These are phyloP conservation scores for Ochotona curzoniae DNA, from an alignment of 2,113 vertebrate genomes.

Conservation along the genomic window DNA sequence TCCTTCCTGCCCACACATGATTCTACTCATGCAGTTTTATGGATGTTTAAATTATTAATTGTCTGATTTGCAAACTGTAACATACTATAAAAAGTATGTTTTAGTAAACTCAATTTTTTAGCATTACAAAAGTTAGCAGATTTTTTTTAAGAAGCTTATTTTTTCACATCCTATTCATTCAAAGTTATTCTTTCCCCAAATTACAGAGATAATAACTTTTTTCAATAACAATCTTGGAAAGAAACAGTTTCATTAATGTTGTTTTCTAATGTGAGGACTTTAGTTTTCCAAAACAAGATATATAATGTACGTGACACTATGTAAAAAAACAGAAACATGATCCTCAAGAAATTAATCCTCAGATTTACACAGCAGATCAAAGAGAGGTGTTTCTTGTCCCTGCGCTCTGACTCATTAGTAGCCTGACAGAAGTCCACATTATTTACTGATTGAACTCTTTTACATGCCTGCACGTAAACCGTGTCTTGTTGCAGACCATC, in stretches of 20 bases:
- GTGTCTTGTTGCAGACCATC: no score
- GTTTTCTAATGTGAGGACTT: neutral
- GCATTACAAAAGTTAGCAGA: neutral
- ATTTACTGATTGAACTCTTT: no score
- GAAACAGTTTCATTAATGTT: neutral
- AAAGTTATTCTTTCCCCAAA: neutral
- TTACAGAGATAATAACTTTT: neutral
- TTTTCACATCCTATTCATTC: neutral
- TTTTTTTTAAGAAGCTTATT: neutral
- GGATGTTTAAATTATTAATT: neutral
- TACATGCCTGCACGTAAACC: no score
- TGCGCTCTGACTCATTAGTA: no score
- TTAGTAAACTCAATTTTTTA: neutral
- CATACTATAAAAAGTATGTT: neutral
- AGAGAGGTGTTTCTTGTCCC: no score
- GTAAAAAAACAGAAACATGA: no score
- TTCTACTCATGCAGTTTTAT: neutral
- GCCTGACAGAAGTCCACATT: no score
- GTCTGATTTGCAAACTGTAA: neutral
- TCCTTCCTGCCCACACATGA: neutral
- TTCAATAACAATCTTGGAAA: neutral
- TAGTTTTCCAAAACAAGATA: constrained; percentile 18
- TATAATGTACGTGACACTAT: neutral
- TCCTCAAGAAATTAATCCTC: no score
- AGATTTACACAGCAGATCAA: no score